phyloP scores from a whole-genome alignment of 2,888 invertebrate genomes.

The Allygus modestus region DNA sequence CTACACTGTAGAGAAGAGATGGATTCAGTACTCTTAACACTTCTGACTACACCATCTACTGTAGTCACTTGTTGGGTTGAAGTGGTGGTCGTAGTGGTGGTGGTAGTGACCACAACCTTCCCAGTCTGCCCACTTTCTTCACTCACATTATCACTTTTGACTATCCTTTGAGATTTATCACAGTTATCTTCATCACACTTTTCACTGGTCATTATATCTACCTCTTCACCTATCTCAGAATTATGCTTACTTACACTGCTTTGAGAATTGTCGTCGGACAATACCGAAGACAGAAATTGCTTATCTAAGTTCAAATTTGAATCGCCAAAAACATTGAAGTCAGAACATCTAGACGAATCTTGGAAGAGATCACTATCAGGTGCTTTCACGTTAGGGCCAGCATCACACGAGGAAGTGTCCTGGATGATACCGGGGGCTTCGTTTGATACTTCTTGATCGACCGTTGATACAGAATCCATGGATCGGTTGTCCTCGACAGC shows the following conservation, averaged over 20 bases:
- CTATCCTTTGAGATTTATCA: constrained; percentile 41
- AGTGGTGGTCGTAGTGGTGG: constrained; percentile 70
- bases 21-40: constrained; percentile 70
- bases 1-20: not conserved
- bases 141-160: constrained; percentile 54
- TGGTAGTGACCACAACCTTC: constrained; percentile 25
- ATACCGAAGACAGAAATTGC: constrained; percentile 1
- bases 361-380: constrained; percentile 32
- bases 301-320: constrained; percentile 38
- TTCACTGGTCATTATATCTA: constrained; percentile 54
- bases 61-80: constrained; percentile 74
- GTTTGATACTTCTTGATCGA: constrained; percentile 46
- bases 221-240: constrained; percentile 24
- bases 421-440: constrained; percentile 5
- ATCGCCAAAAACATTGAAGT: constrained; percentile 31
- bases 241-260: constrained; percentile 34
- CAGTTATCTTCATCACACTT: constrained; percentile 25
- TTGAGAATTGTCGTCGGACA: constrained; percentile 60
- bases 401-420: constrained; percentile 52
- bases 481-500: constrained; percentile 55
- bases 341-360: constrained; percentile 34
- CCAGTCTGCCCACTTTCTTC: constrained; percentile 3
- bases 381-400: constrained; percentile 22
- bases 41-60: constrained; percentile 77
- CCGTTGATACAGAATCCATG: constrained; percentile 59